These are phyloP conservation scores for Nomada flava DNA, from an alignment of 2,888 invertebrate genomes.

Conservation along the genomic window DNA sequence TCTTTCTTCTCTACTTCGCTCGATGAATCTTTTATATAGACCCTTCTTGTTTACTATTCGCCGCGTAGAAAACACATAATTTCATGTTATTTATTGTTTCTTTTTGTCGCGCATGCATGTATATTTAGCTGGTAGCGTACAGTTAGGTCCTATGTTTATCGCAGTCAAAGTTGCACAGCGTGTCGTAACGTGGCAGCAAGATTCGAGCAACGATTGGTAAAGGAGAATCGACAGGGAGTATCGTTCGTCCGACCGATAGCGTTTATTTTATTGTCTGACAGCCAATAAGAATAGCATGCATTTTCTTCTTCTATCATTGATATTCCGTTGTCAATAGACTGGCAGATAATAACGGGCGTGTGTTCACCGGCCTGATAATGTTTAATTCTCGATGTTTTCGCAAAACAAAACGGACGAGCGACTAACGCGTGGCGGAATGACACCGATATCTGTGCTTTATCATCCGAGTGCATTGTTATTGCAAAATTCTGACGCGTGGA, in stretches of 20 bases:
- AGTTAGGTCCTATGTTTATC: not conserved
- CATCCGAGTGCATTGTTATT: slow-evolving; percentile 62
- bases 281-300: slow-evolving; percentile 33
- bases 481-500: slow-evolving; percentile 51
- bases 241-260: slow-evolving; percentile 34
- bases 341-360: slow-evolving; percentile 49
- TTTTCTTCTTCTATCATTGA: slow-evolving; percentile 55
- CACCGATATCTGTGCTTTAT: slow-evolving; percentile 61
- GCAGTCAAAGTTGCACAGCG: not conserved
- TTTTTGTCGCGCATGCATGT: no score
- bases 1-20: not conserved
- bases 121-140: no score
- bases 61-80: no score
- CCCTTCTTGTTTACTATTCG: not conserved
- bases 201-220: slow-evolving; percentile 1
- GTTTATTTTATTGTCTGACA: slow-evolving; percentile 51
- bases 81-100: not conserved
- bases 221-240: not conserved
- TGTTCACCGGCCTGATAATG: slow-evolving; percentile 47
- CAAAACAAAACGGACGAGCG: slow-evolving; percentile 31
- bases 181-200: not conserved
- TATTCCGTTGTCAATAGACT: slow-evolving; percentile 57
- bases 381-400: slow-evolving; percentile 50
- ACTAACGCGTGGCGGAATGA: slow-evolving; percentile 37
- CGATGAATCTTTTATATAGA: not conserved